phyloP scores from a whole-genome alignment of 2,797 vertebrate genomes.

The Mareca strepera region DNA sequence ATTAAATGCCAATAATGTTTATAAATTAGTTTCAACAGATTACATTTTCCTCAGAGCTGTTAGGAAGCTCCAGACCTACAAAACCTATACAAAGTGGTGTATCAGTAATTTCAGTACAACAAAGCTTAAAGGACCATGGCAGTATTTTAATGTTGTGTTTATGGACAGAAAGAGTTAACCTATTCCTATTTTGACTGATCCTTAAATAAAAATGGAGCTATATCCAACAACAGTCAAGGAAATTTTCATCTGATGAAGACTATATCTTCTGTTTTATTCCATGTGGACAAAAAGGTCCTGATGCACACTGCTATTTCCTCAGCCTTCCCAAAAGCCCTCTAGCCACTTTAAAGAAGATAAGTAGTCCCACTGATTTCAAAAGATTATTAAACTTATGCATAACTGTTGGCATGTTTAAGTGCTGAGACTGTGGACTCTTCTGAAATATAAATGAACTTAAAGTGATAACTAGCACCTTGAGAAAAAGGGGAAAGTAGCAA shows the following conservation, averaged over 20 bases:
- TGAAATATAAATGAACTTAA: not conserved
- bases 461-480: not conserved
- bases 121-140: not conserved
- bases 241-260: not conserved
- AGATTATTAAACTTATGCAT: not conserved
- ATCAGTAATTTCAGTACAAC: not conserved
- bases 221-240: not conserved
- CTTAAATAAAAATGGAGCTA: not conserved
- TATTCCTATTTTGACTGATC: not conserved
- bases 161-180: not conserved
- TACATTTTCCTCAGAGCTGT: not conserved
- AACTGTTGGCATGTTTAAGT: not conserved
- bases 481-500: not conserved
- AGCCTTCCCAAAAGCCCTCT: not conserved
- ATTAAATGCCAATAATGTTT: not conserved
- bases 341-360: not conserved
- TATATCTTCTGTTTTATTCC: not conserved
- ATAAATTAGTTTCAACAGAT: constrained; percentile 33
- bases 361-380: not conserved
- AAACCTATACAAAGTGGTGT: too few relatives aligned
- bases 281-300: not conserved
- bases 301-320: not conserved
- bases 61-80: not conserved
- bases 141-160: not conserved
- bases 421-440: not conserved